Evolutionary conservation across 2,113 vertebrate species (phyloP).

Genomic region (Ciconia maguari): DNA sequence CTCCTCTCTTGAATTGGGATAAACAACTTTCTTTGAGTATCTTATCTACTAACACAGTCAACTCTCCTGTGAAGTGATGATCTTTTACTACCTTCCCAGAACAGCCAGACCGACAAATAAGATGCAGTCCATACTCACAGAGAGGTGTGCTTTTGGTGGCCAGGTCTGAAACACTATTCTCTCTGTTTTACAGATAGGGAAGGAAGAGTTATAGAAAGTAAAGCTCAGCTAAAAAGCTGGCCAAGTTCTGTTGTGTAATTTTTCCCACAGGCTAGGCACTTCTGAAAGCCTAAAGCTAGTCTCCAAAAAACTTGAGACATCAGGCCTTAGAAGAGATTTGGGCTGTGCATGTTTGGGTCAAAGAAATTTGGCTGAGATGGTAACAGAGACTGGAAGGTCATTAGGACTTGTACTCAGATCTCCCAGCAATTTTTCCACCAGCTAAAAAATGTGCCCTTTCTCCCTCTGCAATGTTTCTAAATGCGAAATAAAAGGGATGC

Average conservation of each 20-base stretch:
- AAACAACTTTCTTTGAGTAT: neutral
- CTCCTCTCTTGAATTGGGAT: neutral
- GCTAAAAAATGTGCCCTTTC: neutral
- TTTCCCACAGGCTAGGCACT: neutral
- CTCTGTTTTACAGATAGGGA: neutral
- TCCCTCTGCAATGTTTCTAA: neutral
- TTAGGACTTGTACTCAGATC: too few species aligned
- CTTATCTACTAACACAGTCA: neutral
- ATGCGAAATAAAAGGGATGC: neutral
- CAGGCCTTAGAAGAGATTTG: neutral
- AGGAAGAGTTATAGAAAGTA: neutral
- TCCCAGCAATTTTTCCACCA: neutral
- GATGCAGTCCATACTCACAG: neutral
- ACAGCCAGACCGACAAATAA: neutral
- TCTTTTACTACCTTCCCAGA: neutral
- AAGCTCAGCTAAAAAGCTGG: neutral
- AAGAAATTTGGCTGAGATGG: neutral
- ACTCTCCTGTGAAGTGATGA: neutral
- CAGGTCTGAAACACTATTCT: neutral
- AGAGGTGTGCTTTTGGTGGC: neutral
- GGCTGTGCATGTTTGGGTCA: accelerated
- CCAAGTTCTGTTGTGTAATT: neutral
- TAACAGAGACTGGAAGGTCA: neutral
- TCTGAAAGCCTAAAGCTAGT: neutral
- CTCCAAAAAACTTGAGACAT: neutral